Conservation (phyloP, 2,113 vertebrate species). For the Sterrhoptilus dennistouni region DNA sequence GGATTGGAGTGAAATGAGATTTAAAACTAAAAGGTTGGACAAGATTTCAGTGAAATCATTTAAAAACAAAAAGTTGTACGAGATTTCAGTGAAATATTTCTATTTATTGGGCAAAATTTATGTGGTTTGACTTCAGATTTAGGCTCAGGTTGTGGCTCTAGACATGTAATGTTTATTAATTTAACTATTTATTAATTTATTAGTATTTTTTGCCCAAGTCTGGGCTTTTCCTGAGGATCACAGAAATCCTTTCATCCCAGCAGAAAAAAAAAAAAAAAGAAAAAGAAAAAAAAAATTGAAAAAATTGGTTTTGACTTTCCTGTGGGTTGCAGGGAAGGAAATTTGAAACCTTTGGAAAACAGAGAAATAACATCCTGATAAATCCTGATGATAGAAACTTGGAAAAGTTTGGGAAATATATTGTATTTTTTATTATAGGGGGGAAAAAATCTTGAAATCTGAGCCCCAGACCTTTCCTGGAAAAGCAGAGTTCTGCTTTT, state of each 20-base stretch:
- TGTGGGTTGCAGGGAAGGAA: no score
- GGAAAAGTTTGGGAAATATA: background rate
- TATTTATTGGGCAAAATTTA: background rate
- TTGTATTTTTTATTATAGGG: no score
- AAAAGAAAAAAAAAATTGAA: no score
- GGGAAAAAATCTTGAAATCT: background rate
- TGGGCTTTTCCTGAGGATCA: background rate
- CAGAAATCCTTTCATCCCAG: background rate
- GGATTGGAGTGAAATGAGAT: background rate
- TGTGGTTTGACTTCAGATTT: background rate
- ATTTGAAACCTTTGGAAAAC: no score
- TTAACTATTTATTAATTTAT: no score
- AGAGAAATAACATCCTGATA: no score
- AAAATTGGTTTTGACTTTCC: no score
- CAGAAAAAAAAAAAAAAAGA: no score
- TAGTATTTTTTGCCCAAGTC: background rate
- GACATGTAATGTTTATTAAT: no score
- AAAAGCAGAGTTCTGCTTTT: background rate
- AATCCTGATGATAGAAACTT: background rate
- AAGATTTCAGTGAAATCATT: background rate
- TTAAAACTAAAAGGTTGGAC: background rate
- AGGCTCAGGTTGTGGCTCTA: background rate
- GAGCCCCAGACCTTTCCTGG: background rate
- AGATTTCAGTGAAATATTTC: background rate
- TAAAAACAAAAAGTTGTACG: background rate